Conservation (phyloP, 2,888 invertebrate genomes). For the Andrena marginata region DNA sequence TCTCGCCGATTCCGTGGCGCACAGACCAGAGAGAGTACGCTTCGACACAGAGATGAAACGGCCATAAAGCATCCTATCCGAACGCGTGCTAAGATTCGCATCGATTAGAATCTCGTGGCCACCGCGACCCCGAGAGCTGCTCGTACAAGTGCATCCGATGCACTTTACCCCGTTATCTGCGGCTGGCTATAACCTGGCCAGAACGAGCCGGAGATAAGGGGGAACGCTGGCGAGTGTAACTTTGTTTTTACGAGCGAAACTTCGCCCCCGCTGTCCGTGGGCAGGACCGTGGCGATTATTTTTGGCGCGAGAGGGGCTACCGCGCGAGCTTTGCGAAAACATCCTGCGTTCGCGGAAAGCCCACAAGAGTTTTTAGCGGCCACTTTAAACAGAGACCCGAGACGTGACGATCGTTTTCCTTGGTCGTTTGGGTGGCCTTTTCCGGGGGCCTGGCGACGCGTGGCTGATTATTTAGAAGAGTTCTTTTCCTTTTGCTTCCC, state of each 20-base stretch:
- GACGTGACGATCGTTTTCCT: not conserved
- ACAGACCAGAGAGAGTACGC: too few relatives aligned
- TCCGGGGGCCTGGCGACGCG: not conserved
- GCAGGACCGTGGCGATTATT: slow-evolving; percentile 74
- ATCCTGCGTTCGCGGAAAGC: slow-evolving; percentile 73
- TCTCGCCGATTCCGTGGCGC: slow-evolving; percentile 8
- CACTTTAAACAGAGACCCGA: slow-evolving; percentile 25
- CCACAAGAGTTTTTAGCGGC: slow-evolving; percentile 50
- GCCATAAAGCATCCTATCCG: slow-evolving; percentile 47
- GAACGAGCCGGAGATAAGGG: slow-evolving; percentile 74
- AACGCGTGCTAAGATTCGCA: slow-evolving; percentile 25
- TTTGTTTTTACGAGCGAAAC: slow-evolving; percentile 76
- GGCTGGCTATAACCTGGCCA: slow-evolving; percentile 41
- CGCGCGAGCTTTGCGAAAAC: slow-evolving; percentile 72
- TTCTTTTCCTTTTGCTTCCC: not conserved
- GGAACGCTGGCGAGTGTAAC: slow-evolving; percentile 64
- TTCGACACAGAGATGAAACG: not conserved
- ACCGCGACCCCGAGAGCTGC: slow-evolving; percentile 7
- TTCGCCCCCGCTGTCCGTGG: slow-evolving; percentile 57
- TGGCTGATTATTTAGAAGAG: slow-evolving; percentile 22
- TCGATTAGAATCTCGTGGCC: slow-evolving; percentile 43
- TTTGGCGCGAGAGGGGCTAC: slow-evolving; percentile 64
- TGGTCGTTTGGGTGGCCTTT: not conserved
- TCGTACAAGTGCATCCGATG: slow-evolving; percentile 21
- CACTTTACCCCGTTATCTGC: slow-evolving; percentile 53